Conservation (phyloP, 2,113 vertebrate genomes). For the Scopus umbretta region DNA sequence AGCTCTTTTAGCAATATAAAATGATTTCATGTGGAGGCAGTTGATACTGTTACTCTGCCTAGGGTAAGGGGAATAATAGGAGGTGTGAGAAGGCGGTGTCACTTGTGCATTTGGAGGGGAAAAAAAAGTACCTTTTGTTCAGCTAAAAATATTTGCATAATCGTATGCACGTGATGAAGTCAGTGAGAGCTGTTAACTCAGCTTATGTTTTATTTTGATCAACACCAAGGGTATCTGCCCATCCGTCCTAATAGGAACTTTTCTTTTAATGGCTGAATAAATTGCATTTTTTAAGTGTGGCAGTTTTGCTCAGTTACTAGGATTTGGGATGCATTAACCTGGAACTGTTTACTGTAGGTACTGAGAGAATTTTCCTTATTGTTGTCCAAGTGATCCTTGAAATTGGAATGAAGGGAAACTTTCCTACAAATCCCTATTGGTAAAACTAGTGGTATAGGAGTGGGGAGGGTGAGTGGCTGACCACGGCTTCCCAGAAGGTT, state of each 20-base stretch:
- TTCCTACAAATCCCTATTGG: neutral
- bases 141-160: neutral
- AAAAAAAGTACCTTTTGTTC: neutral
- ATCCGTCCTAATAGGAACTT: neutral
- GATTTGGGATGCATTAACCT: neutral
- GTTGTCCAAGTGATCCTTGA: neutral
- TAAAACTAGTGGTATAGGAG: neutral
- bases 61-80: neutral
- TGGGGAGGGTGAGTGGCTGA: neutral
- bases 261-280: neutral
- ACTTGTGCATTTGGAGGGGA: neutral
- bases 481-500: neutral
- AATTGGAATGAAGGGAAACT: neutral
- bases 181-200: neutral
- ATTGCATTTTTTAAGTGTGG: neutral
- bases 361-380: neutral
- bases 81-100: neutral
- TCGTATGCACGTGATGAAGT: neutral
- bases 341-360: neutral
- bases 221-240: neutral
- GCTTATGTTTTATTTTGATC: neutral
- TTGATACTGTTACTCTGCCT: neutral
- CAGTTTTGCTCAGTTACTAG: neutral
- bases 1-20: neutral
- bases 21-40: neutral